Base-by-base conservation (phyloP, 2,888 invertebrate genomes). In the Platycnemis pennipes region DNA sequence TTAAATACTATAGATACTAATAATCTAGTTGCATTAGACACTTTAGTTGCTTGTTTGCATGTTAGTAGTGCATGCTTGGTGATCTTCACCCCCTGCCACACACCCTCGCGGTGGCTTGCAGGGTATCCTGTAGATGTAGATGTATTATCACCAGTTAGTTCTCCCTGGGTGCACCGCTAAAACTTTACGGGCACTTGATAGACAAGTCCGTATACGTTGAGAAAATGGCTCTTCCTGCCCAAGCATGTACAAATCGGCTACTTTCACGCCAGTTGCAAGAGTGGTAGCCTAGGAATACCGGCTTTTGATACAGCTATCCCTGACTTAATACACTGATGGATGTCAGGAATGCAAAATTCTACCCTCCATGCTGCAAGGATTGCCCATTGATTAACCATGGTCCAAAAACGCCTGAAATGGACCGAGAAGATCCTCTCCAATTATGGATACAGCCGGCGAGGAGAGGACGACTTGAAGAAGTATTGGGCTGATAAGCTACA, bases 131-230 rank as follows among this genome's bases (percentile, higher is more conserved):
- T n/a, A n/a, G n/a, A n/a, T n/a, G n/a, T n/a, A n/a, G n/a, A n/a
- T n/a, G n/a, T n/a, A n/a, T 95, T 95, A 96, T 88, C 96, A 96
- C 94, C 94, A 95, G 11, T 89, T 96, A 22, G 96, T 96, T 88
- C 94, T 96, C 4, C 96, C 96, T 2, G 95, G 95, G 3, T 94
- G 94, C 42, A 95, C 94, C 0, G 94, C 56, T 0, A 94, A 91
- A 0, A 45, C 87, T 0, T 95, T 96, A 0, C 95, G 95, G 2
- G 95, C 95, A 87, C 94, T 96, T 37, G 96, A 96, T 94, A 77
- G 95, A 0, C 94, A 95, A 56, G 95, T 96, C 56, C 95, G 96
- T 94, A 88, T 0, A 95, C 95, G 0, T 95, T 96, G 0, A 95
- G 96, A 91, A 94, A 88, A 8, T 95, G 96, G 95, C 94, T 96